A percentile compares a stretch with the other conserved stretches of the same genome.
Evolutionary conservation across 2,113 vertebrate genomes (phyloP).

Genomic region (Aplodontia rufa): DNA sequence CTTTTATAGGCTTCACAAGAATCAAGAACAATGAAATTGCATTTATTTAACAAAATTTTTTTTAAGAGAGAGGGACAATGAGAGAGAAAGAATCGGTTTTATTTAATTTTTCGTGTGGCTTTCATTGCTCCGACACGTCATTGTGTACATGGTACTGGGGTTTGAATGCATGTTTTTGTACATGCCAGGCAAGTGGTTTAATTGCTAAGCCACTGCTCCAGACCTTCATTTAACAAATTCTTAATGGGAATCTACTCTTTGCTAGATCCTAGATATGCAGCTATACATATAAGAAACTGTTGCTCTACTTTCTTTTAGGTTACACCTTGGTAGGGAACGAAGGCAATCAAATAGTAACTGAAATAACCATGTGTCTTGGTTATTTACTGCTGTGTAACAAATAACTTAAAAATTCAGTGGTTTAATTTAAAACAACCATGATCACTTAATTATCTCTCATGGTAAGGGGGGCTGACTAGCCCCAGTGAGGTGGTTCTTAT

Average conservation of each 20-base stretch:
- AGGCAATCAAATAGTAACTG: neutral
- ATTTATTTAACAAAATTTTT: neutral
- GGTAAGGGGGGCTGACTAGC: neutral
- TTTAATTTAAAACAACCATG: neutral
- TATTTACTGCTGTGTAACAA: constrained; percentile 1
- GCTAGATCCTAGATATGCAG: neutral
- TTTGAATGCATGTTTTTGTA: too few relatives aligned
- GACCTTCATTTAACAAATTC: neutral
- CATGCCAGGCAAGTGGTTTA: too few relatives aligned
- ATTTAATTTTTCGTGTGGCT: too few relatives aligned
- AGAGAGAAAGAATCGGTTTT: too few relatives aligned
- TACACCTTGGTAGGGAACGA: neutral
- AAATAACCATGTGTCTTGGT: neutral
- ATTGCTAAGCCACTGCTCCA: too few relatives aligned
- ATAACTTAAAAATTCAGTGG: neutral
- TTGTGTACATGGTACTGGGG: too few relatives aligned
- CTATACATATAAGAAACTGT: neutral
- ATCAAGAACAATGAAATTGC: neutral
- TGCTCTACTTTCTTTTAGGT: neutral
- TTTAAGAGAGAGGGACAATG: too few relatives aligned
- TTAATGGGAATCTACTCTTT: neutral
- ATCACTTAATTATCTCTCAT: neutral
- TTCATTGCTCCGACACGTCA: too few relatives aligned
- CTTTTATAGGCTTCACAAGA: neutral
- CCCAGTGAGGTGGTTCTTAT: neutral